Evolutionary conservation across 35 echinoderm and acorn worm genomes (phyloP), one percentile per base, ranked within the genome.

Genomic region (Ophioderma brevispina): DNA sequence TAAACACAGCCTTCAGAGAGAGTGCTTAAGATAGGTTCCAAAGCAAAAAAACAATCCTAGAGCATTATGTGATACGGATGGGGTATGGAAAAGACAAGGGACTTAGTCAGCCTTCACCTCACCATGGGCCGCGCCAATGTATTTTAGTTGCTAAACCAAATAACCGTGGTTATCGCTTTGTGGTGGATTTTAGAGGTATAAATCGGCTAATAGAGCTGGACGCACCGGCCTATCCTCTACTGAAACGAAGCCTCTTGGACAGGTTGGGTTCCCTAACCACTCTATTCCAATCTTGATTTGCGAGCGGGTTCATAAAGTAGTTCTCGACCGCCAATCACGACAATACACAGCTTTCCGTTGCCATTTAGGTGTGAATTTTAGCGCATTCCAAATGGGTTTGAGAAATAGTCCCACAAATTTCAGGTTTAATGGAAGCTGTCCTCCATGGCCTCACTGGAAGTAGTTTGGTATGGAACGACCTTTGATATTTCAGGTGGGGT

Each of bases 401-500:
- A 39, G 34, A 86, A 86, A 86, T 76, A 86, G 84, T 46, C n/a
- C 84, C 81, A 14, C 1, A 10, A 70, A 13, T 88, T 88, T 52
- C 75, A 88, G 42, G 86, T 18, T 17, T 88, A 79, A 88, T 88
- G 86, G 86, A 88, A 80, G 86, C 77, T 3, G 76, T 88, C 6
- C 21, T 88, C 14, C 75, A 78, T 81, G 86, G 86, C 1, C 32
- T 39, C 70, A 6, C 81, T 75, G 86, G 49, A 88, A 34, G 0
- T 39, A 25, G 0, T 33, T 88, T 46, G 86, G 80, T 11, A 81
- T 81, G 13, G 86, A 88, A 81, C 76, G 81, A 33, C 31, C 81
- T 43, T 80, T 34, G 11, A 38, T 88, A 32, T 40, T 75, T 78
- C 86, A 4, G 78, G 15, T 1, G n/a, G 14, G 10, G 80, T 88